Evolutionary conservation across 2,113 vertebrate genomes (phyloP), one percentile per base, ranked within the genome.

Genomic region (Lamprotornis superbus): DNA sequence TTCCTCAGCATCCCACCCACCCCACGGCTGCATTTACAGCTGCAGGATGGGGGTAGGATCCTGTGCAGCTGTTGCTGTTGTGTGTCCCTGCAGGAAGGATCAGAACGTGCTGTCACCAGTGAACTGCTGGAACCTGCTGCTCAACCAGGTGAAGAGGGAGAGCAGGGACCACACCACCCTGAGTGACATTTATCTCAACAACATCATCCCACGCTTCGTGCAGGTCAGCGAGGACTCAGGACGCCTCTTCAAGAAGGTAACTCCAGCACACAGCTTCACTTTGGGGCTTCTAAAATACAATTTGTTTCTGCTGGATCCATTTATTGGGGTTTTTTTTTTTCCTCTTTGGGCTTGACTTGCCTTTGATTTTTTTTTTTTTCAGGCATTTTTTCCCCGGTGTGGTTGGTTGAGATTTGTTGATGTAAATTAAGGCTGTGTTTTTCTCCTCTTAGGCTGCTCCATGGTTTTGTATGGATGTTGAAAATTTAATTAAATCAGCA

Each of bases 171-270:
- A 99, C 18, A 99, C 99, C 93, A 99, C 99, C 5, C 98, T 99
- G 82, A 99, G 99, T 42, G 99, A 99, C 96, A 99, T 99, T 98
- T 99, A 99, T 98, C 98, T 99, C 98, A 99, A 99, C 97, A 99
- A 99, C 97, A 99, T 99, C 98, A 99, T 99, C 93, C 99, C 99
- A 2, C 99, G 99, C 87, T 99, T 99, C 5, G 99, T 99, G 16
- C 99, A 99, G 98, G 98, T 99, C 98, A 99, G 99, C 63, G 99
- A 99, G 95, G 99, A 99, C 88, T 99, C 99, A 10, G 99, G 99
- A 39, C 98, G 99, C 77, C 99, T 99, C 90, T 99, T 99, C 97
- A 99, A 99, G 97, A 99, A 99, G 99, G 99, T 99, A 97, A 96
- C 25, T 2, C n/a, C n/a, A n/a, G n/a, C n/a, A n/a, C n/a, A n/a